Evolutionary conservation across 2,888 invertebrate species (phyloP), one percentile per base, ranked within the genome.

Genomic region (Eumerus sabulonum): DNA sequence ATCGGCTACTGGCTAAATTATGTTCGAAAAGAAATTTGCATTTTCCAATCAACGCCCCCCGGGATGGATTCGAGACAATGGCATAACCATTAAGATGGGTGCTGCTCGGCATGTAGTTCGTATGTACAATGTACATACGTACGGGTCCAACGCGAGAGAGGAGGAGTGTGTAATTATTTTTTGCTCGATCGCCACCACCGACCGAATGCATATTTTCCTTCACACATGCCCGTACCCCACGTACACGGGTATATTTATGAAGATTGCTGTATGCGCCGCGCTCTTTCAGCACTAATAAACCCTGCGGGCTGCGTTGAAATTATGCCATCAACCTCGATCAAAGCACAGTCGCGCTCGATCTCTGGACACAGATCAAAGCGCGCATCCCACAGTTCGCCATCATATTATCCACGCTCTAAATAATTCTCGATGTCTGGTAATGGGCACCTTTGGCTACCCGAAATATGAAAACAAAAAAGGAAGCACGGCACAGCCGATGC

Each of bases 301-400:
- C 87, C 82, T 81, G 76, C 82, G 86, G 87, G 85, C 85, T 83
- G 67, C 83, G 86, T 85, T 87, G 85, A 88, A 88, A 88, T 88
- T 88, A 88, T 88, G 88, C 88, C 88, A 88, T 88, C 88, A 88
- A 87, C 87, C 86, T 87, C 85, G 86, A 85, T 87, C 85, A 87
- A 85, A 85, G 85, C 83, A 82, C 72, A 85, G 44, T 72, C 66
- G 74, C 79, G 63, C 63, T 73, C 67, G 27, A 27, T 27, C 27
- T 27, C 27, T 27, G 27, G 63, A 60, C 64, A 79, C 74, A 74
- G 79, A 79, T 79, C 74, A 79, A 79, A 79, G 79, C 79, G 79
- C 68, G 36, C 68, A 74, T 79, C 64, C 63, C 47, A 64, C 59
- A 70, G 68, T 74, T 79, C 68, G 79, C 74, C 79, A 74, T 79